These are phyloP conservation scores for Agrotis exclamationis DNA, from an alignment of 2,888 invertebrate species.

Conservation along the genomic window DNA sequence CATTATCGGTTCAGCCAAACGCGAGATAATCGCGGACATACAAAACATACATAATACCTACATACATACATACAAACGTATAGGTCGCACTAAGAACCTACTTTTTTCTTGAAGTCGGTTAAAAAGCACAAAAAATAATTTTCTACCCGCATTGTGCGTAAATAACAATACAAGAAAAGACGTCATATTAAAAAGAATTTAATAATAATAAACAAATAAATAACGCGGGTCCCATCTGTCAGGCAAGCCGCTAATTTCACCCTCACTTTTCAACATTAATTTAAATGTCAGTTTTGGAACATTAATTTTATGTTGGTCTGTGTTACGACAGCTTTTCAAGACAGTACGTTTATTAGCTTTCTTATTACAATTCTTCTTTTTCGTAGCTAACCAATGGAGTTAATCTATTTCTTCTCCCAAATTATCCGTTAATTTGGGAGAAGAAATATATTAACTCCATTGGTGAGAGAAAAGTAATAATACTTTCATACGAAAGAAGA, in stretches of 20 bases:
- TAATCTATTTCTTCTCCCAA: no score
- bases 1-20: no score
- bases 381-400: not conserved
- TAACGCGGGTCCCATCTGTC: constrained; percentile 58
- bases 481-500: not conserved
- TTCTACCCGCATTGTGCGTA: not conserved
- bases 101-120: no score
- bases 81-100: no score
- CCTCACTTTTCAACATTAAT: constrained; percentile 68
- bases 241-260: constrained; percentile 70
- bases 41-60: no score
- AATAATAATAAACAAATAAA: constrained; percentile 71
- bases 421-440: constrained; percentile 3
- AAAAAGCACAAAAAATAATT: no score
- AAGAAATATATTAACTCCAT: not conserved
- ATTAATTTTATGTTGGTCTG: constrained; percentile 69
- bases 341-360: constrained; percentile 27
- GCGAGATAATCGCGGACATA: no score
- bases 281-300: constrained; percentile 65
- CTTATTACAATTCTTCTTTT: constrained; percentile 15
- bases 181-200: constrained; percentile 64
- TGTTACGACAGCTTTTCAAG: constrained; percentile 35
- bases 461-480: not conserved
- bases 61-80: no score
- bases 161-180: constrained; percentile 22